phyloP scores from a whole-genome alignment of 2,797 vertebrate genomes.

The Amniataba percoides region DNA sequence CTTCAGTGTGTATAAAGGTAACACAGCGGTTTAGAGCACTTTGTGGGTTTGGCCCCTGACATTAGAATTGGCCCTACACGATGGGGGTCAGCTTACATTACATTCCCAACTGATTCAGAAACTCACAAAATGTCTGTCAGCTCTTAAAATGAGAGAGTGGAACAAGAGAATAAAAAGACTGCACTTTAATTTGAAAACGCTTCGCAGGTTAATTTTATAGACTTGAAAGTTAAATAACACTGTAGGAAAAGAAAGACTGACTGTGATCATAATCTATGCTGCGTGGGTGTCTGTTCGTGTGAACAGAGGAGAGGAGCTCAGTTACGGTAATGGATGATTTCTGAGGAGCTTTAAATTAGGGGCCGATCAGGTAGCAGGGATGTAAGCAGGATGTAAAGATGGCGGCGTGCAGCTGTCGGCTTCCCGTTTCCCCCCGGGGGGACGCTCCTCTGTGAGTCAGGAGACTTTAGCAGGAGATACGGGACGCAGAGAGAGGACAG shows the following conservation, averaged over 20 bases:
- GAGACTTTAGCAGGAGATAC: constrained; percentile 11
- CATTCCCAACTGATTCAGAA: constrained; percentile 2
- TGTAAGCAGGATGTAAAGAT: constrained; percentile 31
- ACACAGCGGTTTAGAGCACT: constrained; percentile 2
- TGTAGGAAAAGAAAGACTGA: background rate
- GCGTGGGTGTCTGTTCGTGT: constrained; percentile 21
- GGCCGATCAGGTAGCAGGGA: constrained; percentile 43
- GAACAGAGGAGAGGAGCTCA: constrained; percentile 3
- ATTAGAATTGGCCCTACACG: background rate
- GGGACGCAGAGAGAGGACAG: constrained; percentile 14
- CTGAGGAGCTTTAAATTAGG: constrained; percentile 31
- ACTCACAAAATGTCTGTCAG: constrained; percentile 5
- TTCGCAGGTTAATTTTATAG: constrained; percentile 2
- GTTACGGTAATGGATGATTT: constrained; percentile 26
- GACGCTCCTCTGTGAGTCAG: constrained; percentile 18
- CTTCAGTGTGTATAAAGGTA: background rate
- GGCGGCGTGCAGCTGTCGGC: constrained; percentile 34
- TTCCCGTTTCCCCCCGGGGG: constrained; percentile 23
- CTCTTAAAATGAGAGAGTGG: background rate
- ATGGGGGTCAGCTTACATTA: constrained; percentile 13
- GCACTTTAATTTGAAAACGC: constrained; percentile 8
- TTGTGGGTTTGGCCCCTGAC: constrained; percentile 7
- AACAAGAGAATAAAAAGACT: background rate
- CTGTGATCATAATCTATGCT: background rate
- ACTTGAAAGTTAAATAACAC: background rate